phyloP scores from a whole-genome alignment of 2,113 vertebrate species.

The Accipiter cooperii region DNA sequence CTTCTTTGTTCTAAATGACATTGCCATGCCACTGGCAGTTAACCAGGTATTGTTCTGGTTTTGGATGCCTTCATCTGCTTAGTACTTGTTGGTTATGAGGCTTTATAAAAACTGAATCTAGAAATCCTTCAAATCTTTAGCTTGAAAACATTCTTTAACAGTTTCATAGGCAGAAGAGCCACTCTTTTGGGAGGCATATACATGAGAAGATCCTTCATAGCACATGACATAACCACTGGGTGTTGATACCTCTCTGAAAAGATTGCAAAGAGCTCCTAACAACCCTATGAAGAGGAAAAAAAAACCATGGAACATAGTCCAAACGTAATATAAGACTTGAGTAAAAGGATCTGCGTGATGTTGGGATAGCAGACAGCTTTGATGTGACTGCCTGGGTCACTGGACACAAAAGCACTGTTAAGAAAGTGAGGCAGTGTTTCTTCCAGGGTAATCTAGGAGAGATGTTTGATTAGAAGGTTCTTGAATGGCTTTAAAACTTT shows the following conservation, averaged over 20 bases:
- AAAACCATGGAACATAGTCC: neutral
- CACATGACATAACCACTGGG: fast-evolving
- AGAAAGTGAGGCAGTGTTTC: neutral
- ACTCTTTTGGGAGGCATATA: neutral
- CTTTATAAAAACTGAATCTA: neutral
- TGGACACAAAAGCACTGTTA: neutral
- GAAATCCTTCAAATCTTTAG: neutral
- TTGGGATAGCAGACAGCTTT: neutral
- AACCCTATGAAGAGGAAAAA: too few relatives aligned
- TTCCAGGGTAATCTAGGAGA: neutral
- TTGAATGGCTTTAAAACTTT: neutral
- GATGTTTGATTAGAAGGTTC: neutral
- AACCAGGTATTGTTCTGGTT: neutral
- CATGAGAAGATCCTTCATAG: neutral
- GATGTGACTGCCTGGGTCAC: neutral
- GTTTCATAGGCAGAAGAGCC: neutral
- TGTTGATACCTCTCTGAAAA: neutral
- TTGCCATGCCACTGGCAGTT: neutral
- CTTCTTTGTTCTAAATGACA: neutral
- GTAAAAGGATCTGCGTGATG: neutral
- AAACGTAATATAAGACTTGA: neutral
- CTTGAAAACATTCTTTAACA: neutral
- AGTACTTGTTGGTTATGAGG: neutral
- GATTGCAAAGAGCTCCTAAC: neutral
- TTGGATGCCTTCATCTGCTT: neutral